phyloP scores from a whole-genome alignment of 2,113 vertebrate genomes.

The cattle (Bos taurus) region ARS-UCD2.0 NC_037347.1:38275501-38276000 shows the following conservation, averaged over 20 bases:
- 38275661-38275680: neutral
- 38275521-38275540: neutral
- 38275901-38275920: neutral
- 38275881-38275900: neutral
- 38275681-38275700: neutral
- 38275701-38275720: neutral
- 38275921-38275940: neutral
- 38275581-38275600: neutral
- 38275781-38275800: neutral
- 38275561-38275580: neutral
- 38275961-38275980: neutral
- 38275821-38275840: accelerated
- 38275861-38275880: neutral
- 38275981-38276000: neutral
- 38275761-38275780: neutral
- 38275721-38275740: neutral
- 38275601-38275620: neutral
- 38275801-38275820: neutral
- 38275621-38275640: neutral
- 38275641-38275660: neutral
- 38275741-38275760: neutral
- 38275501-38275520: neutral
- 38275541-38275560: neutral
- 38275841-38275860: neutral
- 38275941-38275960: neutral